These are phyloP conservation scores for Ectropis grisescens DNA, from an alignment of 1,140 invertebrate species.

Conservation along the genomic window DNA sequence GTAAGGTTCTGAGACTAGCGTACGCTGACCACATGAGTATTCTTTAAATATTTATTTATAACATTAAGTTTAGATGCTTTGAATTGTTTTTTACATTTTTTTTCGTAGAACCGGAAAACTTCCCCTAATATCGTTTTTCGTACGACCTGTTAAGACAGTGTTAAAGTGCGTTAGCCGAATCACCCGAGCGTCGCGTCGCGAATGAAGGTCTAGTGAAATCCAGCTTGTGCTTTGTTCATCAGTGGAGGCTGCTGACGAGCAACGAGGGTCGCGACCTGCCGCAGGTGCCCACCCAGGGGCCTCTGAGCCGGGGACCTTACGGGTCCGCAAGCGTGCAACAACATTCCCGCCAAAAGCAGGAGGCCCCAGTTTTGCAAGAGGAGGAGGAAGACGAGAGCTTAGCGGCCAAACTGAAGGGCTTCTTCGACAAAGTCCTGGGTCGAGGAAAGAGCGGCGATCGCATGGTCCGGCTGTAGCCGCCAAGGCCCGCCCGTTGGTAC, in stretches of 20 bases:
- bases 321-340: too few relatives aligned
- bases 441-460: too few relatives aligned
- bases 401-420: conserved; percentile 30
- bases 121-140: too few relatives aligned
- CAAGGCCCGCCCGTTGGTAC: too few relatives aligned
- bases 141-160: background rate
- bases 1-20: too few relatives aligned
- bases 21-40: too few relatives aligned
- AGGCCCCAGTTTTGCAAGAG: conserved; percentile 7
- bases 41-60: too few relatives aligned
- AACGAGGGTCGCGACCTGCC: background rate
- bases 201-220: conserved; percentile 58
- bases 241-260: conserved; percentile 37
- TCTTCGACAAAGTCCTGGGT: conserved; percentile 23
- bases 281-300: conserved; percentile 7
- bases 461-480: too few relatives aligned
- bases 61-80: too few relatives aligned
- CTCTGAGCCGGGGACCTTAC: conserved; percentile 1
- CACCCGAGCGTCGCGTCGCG: conserved; percentile 46
- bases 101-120: too few relatives aligned
- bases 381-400: conserved; percentile 26
- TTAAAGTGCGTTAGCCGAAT: conserved; percentile 61
- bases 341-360: too few relatives aligned
- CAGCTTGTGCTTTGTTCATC: conserved; percentile 62
- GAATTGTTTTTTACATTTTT: too few relatives aligned